A percentile compares a stretch with the other conserved stretches of the same genome.
Evolutionary conservation across 2,888 invertebrate genomes (phyloP).

Genomic region (Galeruca laticollis): DNA sequence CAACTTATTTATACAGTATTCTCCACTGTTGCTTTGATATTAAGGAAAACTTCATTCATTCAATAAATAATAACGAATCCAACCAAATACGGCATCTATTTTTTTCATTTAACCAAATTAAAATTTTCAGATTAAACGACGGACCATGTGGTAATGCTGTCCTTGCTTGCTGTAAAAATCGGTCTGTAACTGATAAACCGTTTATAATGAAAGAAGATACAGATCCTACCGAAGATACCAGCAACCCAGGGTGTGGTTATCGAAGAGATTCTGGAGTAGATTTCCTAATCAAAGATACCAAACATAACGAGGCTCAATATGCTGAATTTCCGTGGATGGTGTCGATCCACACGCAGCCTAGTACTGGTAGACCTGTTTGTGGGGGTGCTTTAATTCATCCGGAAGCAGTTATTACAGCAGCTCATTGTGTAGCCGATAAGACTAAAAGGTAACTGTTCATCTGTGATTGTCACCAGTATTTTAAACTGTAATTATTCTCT

Average conservation of each 20-base stretch:
- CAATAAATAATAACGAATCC: too few species aligned
- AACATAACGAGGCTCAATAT: constrained; percentile 77
- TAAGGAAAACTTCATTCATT: too few species aligned
- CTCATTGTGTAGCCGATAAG: constrained; percentile 75
- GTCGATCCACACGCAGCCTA: constrained; percentile 67
- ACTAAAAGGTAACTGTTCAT: constrained; percentile 60
- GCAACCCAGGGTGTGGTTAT: constrained; percentile 74
- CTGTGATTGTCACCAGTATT: too few species aligned
- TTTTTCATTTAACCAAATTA: too few species aligned
- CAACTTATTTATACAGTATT: too few species aligned
- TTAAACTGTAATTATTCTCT: too few species aligned
- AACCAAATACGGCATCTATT: too few species aligned
- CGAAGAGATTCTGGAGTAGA: constrained; percentile 79
- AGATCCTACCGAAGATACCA: constrained; percentile 22
- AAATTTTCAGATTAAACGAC: constrained; percentile 32
- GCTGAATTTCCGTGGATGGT: constrained; percentile 90
- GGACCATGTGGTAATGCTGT: constrained; percentile 66
- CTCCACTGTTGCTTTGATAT: too few species aligned
- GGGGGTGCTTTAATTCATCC: constrained; percentile 85
- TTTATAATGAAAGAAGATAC: constrained; percentile 48
- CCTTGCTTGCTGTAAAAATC: constrained; percentile 69
- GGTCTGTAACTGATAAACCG: constrained; percentile 50
- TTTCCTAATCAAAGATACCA: constrained; percentile 75
- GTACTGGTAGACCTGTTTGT: constrained; percentile 72
- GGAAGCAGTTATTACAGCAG: constrained; percentile 81